Percentiles rank a stretch among this genome's conserved stretches.
Conservation (phyloP, 2,888 invertebrate genomes). For the Tetragonisca angustula region DNA sequence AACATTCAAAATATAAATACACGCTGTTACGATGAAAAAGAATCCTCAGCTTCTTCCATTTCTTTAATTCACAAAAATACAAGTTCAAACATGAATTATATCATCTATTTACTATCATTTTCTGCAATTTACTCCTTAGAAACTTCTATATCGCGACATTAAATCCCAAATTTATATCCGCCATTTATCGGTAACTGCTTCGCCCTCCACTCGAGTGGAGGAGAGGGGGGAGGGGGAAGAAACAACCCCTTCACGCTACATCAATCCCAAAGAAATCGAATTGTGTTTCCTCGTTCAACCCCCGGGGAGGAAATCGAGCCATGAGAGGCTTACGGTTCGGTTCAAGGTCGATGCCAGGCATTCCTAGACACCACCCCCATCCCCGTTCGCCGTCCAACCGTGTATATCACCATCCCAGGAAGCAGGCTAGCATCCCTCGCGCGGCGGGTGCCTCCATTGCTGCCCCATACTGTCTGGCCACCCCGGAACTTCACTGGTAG, state of each 20-base stretch:
- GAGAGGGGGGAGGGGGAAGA: no score
- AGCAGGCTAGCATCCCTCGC: slow-evolving; percentile 58
- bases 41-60: background rate
- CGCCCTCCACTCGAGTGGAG: background rate
- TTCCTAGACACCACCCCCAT: slow-evolving; percentile 55
- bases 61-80: background rate
- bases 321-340: slow-evolving; percentile 14
- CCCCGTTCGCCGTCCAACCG: slow-evolving; percentile 15
- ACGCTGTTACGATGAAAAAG: background rate
- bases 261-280: background rate
- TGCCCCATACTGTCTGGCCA: slow-evolving; percentile 74
- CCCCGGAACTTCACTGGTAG: slow-evolving; percentile 79
- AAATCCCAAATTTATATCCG: background rate
- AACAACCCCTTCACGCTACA: background rate
- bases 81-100: background rate
- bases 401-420: slow-evolving; percentile 60
- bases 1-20: background rate
- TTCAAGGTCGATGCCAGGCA: slow-evolving; percentile 68
- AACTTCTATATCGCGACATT: background rate
- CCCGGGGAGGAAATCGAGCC: slow-evolving; percentile 9
- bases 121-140: background rate
- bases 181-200: background rate
- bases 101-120: background rate
- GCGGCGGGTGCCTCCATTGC: slow-evolving; percentile 68
- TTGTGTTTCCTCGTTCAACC: background rate